Conservation (phyloP, 1,140 invertebrate species). For the Pomacea maculata region DNA sequence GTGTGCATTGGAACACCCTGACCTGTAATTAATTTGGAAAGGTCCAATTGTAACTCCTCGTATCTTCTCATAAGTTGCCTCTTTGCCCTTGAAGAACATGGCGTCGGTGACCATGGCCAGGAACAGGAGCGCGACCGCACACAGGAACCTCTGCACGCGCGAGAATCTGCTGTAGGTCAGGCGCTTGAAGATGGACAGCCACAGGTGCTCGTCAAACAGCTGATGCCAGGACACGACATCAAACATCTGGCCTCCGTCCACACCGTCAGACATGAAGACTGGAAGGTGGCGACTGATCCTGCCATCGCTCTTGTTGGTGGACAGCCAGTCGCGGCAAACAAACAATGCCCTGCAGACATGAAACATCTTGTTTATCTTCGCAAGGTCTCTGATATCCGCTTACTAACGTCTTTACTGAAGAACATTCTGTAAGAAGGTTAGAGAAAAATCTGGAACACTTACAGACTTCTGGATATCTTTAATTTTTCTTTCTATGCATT, state of each 20-base stretch:
- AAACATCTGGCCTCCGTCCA: constrained; percentile 28
- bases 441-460: too few relatives aligned
- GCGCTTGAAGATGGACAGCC: constrained; percentile 47
- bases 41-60: constrained; percentile 62
- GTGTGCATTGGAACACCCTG: too few relatives aligned
- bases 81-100: constrained; percentile 56
- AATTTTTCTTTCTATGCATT: background rate
- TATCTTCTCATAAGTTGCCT: constrained; percentile 37
- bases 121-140: constrained; percentile 50
- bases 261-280: constrained; percentile 4
- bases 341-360: constrained; percentile 62
- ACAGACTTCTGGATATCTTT: too few relatives aligned
- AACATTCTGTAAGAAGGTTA: background rate
- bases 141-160: constrained; percentile 55
- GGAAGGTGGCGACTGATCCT: constrained; percentile 43
- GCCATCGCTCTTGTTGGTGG: constrained; percentile 68
- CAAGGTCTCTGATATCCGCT: background rate
- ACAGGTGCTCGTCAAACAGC: constrained; percentile 53
- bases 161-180: constrained; percentile 51
- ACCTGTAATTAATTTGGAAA: constrained; percentile 60
- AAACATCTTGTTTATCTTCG: background rate
- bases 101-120: constrained; percentile 58
- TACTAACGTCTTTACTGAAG: background rate
- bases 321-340: constrained; percentile 67
- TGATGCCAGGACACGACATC: constrained; percentile 58